Conservation (phyloP, 2,113 vertebrate genomes). For the Platanista minor region DNA sequence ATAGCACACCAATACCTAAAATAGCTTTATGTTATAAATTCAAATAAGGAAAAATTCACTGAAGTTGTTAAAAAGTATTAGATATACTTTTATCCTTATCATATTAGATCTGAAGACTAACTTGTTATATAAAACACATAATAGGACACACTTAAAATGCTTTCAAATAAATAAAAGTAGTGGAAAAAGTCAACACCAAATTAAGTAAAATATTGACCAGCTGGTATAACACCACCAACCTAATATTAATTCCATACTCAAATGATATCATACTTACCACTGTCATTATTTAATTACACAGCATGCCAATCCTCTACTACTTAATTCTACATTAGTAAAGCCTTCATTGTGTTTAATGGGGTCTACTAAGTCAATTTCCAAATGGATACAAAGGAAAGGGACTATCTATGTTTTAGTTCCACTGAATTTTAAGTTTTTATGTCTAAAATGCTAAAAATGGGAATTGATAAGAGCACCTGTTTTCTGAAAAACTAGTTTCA, state of each 20-base stretch:
- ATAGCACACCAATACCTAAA: not conserved
- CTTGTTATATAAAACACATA: not conserved
- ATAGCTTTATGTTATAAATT: not conserved
- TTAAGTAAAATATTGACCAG: constrained; percentile 5
- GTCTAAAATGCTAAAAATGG: constrained; percentile 23
- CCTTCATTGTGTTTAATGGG: not conserved
- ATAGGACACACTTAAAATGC: constrained; percentile 9
- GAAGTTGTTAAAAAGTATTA: constrained; percentile 9
- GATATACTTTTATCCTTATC: not conserved
- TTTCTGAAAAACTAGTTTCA: constrained; percentile 33
- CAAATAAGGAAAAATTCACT: not conserved
- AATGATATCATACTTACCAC: not conserved
- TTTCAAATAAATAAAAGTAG: constrained; percentile 26
- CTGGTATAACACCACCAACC: not conserved
- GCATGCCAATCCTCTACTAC: not conserved
- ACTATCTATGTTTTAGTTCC: not conserved
- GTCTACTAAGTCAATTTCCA: not conserved
- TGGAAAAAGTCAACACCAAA: not conserved
- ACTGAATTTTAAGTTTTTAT: not conserved
- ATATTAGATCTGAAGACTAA: not conserved
- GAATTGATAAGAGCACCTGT: not conserved
- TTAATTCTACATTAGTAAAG: not conserved
- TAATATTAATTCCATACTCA: constrained; percentile 20
- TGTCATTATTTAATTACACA: constrained; percentile 24
- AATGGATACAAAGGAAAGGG: constrained; percentile 8